These are phyloP conservation scores for Mobula birostris DNA, from an alignment of 2,113 vertebrate species.

Conservation along the genomic window DNA sequence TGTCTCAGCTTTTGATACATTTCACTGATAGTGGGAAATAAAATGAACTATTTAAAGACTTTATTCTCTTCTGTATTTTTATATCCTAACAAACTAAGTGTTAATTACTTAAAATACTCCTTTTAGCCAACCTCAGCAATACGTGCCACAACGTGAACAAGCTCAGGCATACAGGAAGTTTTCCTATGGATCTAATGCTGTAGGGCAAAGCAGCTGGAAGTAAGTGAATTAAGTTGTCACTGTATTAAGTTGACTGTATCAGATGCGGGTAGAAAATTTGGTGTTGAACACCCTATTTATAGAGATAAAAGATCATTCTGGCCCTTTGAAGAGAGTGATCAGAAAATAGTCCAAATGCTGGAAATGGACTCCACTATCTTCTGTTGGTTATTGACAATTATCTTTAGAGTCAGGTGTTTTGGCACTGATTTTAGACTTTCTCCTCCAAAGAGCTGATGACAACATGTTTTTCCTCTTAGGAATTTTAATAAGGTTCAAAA, in stretches of 20 bases:
- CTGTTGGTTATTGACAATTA: neutral
- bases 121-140: slow-evolving; percentile 35
- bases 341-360: neutral
- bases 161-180: slow-evolving; percentile 46
- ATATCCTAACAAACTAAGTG: neutral
- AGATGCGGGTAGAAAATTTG: neutral
- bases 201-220: slow-evolving; percentile 48
- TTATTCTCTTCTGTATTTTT: neutral
- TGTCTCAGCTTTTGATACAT: neutral
- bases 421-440: neutral
- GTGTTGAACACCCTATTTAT: neutral
- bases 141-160: slow-evolving; percentile 42
- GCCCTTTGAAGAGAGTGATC: neutral
- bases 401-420: neutral
- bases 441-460: neutral
- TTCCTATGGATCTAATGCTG: slow-evolving; percentile 42
- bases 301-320: neutral
- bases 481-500: neutral
- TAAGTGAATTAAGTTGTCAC: slow-evolving; percentile 42
- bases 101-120: neutral
- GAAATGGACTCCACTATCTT: neutral
- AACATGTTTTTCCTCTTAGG: neutral
- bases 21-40: neutral
- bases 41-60: neutral
- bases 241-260: neutral